phyloP scores from a whole-genome alignment of 2,888 invertebrate genomes.

The Sarcophaga rosellei region DNA sequence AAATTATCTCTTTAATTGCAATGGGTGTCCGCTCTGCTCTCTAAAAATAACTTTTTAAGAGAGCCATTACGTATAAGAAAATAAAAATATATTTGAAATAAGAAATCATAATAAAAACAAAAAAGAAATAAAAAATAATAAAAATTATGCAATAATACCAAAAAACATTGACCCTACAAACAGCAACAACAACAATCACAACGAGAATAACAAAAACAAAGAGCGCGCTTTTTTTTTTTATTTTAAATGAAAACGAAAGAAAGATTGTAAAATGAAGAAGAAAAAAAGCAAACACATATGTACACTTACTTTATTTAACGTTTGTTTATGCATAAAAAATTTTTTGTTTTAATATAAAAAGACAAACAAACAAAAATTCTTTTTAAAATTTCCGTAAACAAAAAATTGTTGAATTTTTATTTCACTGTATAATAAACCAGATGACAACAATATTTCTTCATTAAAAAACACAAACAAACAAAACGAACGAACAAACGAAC shows the following conservation, averaged over 20 bases:
- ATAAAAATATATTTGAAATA: background rate
- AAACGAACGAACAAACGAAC: background rate
- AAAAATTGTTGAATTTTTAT: background rate
- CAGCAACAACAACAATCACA: background rate
- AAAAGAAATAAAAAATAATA: background rate
- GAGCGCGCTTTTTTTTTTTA: background rate
- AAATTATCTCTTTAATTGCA: no score
- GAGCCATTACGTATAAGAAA: background rate
- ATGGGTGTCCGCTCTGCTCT: no score
- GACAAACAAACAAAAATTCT: no score
- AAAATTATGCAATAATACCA: constrained; percentile 51
- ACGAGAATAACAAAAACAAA: background rate
- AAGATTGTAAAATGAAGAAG: background rate
- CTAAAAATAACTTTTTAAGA: background rate
- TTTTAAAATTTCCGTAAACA: constrained; percentile 33
- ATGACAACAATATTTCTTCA: constrained; percentile 22
- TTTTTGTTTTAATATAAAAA: no score
- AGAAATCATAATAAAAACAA: background rate
- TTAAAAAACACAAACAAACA: constrained; percentile 20
- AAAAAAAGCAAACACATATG: constrained; percentile 1
- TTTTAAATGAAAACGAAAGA: background rate
- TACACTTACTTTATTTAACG: background rate
- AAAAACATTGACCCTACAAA: constrained; percentile 58
- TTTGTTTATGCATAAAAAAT: background rate
- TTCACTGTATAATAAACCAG: background rate